phyloP scores from a whole-genome alignment of 2,797 vertebrate genomes.

The Micromesistius poutassou region DNA sequence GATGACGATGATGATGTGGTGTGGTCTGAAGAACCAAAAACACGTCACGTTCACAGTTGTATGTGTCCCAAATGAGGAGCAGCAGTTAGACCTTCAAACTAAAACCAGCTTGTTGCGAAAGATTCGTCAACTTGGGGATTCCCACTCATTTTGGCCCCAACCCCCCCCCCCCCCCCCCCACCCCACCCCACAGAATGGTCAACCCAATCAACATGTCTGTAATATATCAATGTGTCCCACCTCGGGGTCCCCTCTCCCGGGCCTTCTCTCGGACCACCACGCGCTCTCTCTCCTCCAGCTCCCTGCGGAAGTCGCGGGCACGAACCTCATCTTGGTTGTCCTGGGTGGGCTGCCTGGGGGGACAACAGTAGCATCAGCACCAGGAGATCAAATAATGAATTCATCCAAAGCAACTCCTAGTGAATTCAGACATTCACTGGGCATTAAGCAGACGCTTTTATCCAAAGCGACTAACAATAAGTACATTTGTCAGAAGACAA shows the following conservation, averaged over 20 bases:
- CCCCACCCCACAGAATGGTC: too few relatives aligned
- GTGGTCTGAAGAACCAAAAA: slow-evolving; percentile 77
- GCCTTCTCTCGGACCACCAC: slow-evolving; percentile 87
- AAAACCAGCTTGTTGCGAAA: background rate
- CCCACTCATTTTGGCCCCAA: too few relatives aligned
- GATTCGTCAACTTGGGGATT: background rate
- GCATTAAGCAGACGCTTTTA: too few relatives aligned
- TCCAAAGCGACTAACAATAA: too few relatives aligned
- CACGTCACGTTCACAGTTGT: background rate
- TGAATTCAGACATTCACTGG: too few relatives aligned
- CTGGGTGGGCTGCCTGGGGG: slow-evolving; percentile 88
- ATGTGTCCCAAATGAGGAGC: too few relatives aligned
- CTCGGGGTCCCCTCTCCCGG: slow-evolving; percentile 90
- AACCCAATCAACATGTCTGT: too few relatives aligned
- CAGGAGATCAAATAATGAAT: background rate
- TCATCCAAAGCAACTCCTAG: too few relatives aligned
- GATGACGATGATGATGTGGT: slow-evolving; percentile 92
- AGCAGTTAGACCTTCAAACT: too few relatives aligned
- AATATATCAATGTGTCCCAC: slow-evolving; percentile 53
- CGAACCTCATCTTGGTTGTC: slow-evolving; percentile 95
- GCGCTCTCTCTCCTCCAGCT: slow-evolving; percentile 93
- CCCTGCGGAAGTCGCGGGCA: slow-evolving; percentile 93
- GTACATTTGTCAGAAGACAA: too few relatives aligned
- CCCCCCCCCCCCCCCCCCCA: too few relatives aligned
- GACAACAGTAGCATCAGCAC: background rate